Percentiles rank a stretch among this genome's conserved stretches.
Conservation (phyloP, 2,888 invertebrate species). For the Masnerella sp. region DNA sequence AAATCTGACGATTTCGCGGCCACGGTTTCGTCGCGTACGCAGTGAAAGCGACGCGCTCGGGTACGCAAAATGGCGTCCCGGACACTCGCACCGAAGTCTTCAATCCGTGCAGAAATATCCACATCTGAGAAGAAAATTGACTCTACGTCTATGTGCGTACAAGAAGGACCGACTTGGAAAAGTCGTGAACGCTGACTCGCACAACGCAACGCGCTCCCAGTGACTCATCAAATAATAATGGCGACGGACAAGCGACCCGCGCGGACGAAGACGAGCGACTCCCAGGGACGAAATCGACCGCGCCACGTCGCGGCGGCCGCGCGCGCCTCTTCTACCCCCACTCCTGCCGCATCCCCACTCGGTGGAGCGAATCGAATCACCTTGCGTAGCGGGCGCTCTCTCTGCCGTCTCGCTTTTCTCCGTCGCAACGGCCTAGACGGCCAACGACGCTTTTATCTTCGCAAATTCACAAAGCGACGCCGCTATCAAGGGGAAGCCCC, state of each 20-base stretch:
- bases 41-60: too few species aligned
- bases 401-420: constrained; percentile 56
- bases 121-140: too few species aligned
- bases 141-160: too few species aligned
- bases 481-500: constrained; percentile 28
- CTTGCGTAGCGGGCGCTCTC: constrained; percentile 60
- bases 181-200: too few species aligned
- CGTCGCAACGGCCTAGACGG: constrained; percentile 65
- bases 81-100: too few species aligned
- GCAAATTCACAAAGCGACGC: constrained; percentile 67
- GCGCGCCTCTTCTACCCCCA: constrained; percentile 42
- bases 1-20: too few species aligned
- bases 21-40: too few species aligned
- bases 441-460: constrained; percentile 70
- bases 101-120: too few species aligned
- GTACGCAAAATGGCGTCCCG: too few species aligned
- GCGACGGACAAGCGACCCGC: constrained; percentile 75
- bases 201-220: too few species aligned
- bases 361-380: constrained; percentile 57
- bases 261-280: constrained; percentile 76
- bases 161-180: too few species aligned
- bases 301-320: not conserved
- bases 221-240: too few species aligned
- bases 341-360: constrained; percentile 56
- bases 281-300: constrained; percentile 65